Conservation (phyloP, 1,140 invertebrate species). For the Dolichoris vasculosae region DNA sequence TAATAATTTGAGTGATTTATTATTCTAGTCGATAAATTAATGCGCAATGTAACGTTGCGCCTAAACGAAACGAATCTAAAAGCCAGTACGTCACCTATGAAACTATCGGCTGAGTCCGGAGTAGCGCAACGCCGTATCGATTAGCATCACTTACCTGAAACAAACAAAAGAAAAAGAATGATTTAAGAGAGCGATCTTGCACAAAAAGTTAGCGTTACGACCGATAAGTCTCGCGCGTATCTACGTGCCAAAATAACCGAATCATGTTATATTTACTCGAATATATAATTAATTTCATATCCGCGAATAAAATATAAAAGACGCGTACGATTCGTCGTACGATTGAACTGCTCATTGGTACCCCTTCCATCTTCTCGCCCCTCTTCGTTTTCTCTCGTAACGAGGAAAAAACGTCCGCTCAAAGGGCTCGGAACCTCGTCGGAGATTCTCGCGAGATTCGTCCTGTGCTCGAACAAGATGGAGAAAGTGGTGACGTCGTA, state of each 20-base stretch:
- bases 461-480: constrained; percentile 4
- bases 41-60: not conserved
- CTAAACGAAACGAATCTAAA: not conserved
- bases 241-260: not conserved
- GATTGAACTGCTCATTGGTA: not conserved
- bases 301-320: not conserved
- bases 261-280: not conserved
- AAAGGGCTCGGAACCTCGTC: not conserved
- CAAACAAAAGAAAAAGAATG: constrained; percentile 33
- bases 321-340: too few species aligned
- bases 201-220: not conserved
- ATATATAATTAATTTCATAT: not conserved
- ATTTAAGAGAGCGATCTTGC: constrained; percentile 5
- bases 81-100: constrained; percentile 41
- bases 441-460: constrained; percentile 43
- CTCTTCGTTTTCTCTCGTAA: not conserved
- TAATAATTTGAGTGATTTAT: not conserved
- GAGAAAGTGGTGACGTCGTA: constrained; percentile 35
- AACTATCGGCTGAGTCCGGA: constrained; percentile 8
- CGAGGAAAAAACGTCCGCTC: not conserved
- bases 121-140: constrained; percentile 21
- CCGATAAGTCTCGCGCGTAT: constrained; percentile 14
- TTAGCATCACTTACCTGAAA: constrained; percentile 50
- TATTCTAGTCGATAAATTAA: not conserved
- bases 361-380: not conserved